These are phyloP conservation scores for Pipistrellus nathusii DNA, from an alignment of 2,797 vertebrate species.

Conservation along the genomic window DNA sequence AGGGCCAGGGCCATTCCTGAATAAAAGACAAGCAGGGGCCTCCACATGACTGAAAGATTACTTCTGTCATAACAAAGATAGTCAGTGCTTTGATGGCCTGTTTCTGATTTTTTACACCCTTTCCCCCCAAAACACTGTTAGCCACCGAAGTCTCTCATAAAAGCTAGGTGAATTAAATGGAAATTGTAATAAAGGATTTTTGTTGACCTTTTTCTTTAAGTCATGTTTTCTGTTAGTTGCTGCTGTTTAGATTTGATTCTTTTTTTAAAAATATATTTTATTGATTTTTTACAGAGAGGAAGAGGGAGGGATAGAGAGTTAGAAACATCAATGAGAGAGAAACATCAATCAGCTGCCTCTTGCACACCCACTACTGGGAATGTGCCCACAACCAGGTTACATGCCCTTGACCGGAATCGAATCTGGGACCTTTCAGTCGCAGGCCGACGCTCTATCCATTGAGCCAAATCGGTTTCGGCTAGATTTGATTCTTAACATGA, in stretches of 20 bases:
- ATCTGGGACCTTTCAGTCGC: too few species aligned
- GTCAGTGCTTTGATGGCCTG: background rate
- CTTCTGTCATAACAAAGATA: background rate
- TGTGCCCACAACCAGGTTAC: too few species aligned
- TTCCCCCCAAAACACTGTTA: background rate
- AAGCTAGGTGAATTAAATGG: background rate
- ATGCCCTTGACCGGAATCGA: too few species aligned
- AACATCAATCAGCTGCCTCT: too few species aligned
- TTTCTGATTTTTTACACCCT: background rate
- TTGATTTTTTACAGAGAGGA: too few species aligned
- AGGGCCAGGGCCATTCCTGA: background rate
- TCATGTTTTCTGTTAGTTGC: background rate
- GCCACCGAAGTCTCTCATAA: background rate
- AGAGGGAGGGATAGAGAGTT: too few species aligned
- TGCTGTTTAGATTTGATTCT: slow-evolving; percentile 13
- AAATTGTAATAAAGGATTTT: background rate
- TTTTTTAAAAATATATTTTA: background rate
- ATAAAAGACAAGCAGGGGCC: background rate
- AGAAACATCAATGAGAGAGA: too few species aligned
- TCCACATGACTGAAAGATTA: background rate
- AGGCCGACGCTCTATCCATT: too few species aligned
- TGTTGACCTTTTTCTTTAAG: slow-evolving; percentile 11
- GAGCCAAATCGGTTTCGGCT: background rate
- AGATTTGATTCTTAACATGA: background rate
- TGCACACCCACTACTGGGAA: too few species aligned